Evolutionary conservation across 1,140 invertebrate species (phyloP), one percentile per base, ranked within the genome.

Genomic region (Geopemphigus sp.): DNA sequence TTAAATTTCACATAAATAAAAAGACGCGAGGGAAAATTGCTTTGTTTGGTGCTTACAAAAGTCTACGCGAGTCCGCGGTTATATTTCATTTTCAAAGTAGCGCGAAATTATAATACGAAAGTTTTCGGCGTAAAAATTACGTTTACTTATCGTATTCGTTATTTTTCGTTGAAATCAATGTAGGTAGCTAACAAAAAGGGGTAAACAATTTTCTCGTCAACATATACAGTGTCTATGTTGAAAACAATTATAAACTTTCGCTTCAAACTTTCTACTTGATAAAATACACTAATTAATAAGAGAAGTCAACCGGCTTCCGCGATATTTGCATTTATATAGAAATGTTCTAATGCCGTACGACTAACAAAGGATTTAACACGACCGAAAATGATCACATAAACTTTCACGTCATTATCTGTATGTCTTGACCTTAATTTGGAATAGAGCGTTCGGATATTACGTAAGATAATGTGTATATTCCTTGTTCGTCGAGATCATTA

Each of bases 241-340:
- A 66, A 66, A 47, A 66, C 32, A 66, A 66, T 66, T 66, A 66
- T 45, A n/a, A 66, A 66, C 64, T 66, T 66, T 24, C 12, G 47
- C 64, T 45, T 11, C 14, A 45, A 66, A 66, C 64, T 45, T 66
- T 64, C 3, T 15, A 47, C n/a, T 66, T 66, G 64, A 66, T 24
- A 26, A 66, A 66, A 66, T 66, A 66, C 64, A 39, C 32, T 66
- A 66, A 66, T 66, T 66, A 45, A 47, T 66, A 39, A 39, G 32
- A 24, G 5, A 22, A 66, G 64, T 66, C 39, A 15, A 66, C 39
- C 22, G 64, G 19, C 32, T 66, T 22, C 29, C 29, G 32, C n/a
- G 19, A 11, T 66, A 66, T 66, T 66, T 66, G 64, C 64, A 66
- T 66, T 66, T 66, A 66, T 66, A 47, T 66, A 39, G 64, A 66